Evolutionary conservation across 92 coral and sea anemone genomes (phyloP).

Genomic region (Chrysogorgia sp.): DNA sequence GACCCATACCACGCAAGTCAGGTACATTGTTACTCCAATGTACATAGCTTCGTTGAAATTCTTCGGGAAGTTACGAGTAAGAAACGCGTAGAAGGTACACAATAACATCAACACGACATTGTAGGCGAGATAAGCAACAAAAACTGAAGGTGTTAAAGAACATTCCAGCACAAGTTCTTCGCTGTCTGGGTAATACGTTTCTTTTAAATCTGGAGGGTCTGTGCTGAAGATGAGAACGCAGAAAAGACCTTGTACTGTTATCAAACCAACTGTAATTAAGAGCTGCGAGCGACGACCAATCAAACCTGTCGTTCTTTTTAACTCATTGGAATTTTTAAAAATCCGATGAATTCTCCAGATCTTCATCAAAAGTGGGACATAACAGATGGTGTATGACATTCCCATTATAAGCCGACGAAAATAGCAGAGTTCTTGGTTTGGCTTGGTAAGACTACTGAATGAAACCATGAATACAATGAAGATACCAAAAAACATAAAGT

Average conservation of each 20-base stretch:
- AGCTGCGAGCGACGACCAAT: slow-evolving; percentile 52
- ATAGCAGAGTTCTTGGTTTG: slow-evolving; percentile 62
- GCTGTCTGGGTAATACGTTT: slow-evolving; percentile 27
- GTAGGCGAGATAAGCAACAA: slow-evolving; percentile 47
- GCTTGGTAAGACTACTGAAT: slow-evolving; percentile 61
- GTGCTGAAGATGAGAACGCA: slow-evolving; percentile 42
- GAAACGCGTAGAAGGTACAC: slow-evolving; percentile 57
- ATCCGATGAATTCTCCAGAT: slow-evolving; percentile 53
- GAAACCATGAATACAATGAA: slow-evolving; percentile 68
- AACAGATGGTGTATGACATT: slow-evolving; percentile 40
- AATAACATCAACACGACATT: slow-evolving; percentile 51
- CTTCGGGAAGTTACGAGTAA: slow-evolving; percentile 58
- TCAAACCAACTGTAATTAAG: slow-evolving; percentile 51
- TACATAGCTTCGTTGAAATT: slow-evolving; percentile 62
- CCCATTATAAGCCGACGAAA: slow-evolving; percentile 62
- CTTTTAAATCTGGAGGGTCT: slow-evolving; percentile 37
- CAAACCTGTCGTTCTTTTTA: slow-evolving; percentile 14
- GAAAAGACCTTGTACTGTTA: slow-evolving; percentile 46
- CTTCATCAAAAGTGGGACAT: slow-evolving; percentile 52
- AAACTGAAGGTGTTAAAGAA: slow-evolving; percentile 23
- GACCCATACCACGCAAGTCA: slow-evolving; percentile 51
- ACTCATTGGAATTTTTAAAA: slow-evolving; percentile 38
- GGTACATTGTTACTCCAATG: slow-evolving; percentile 58
- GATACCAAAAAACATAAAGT: slow-evolving; percentile 75
- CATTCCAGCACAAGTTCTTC: slow-evolving; percentile 48